phyloP scores from a whole-genome alignment of 2,113 vertebrate genomes.

The Stictonetta naevosa region DNA sequence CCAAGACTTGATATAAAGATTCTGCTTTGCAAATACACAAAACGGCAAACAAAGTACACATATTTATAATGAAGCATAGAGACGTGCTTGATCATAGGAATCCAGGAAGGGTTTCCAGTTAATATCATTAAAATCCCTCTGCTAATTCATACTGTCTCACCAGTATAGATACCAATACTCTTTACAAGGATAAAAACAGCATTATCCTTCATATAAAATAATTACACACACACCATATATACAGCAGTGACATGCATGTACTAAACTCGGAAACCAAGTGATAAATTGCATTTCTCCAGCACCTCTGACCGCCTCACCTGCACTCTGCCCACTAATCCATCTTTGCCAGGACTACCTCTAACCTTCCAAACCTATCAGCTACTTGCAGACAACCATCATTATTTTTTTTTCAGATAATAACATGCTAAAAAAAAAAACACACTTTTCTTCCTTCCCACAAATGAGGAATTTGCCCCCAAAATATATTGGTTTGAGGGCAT shows the following conservation, averaged over 20 bases:
- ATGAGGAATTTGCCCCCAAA: constrained; percentile 29
- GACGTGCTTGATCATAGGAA: not conserved
- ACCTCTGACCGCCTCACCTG: constrained; percentile 40
- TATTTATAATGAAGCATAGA: not conserved
- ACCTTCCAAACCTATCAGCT: constrained; percentile 61
- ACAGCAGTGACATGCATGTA: not conserved
- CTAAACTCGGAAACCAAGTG: not conserved
- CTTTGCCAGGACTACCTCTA: constrained; percentile 60
- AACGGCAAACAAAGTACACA: not conserved
- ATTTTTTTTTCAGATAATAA: constrained; percentile 57
- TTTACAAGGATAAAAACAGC: not conserved
- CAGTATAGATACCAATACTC: not conserved
- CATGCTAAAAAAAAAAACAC: constrained; percentile 26
- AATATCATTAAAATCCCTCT: not conserved
- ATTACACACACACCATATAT: not conserved
- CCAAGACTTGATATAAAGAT: not conserved
- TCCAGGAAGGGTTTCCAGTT: not conserved
- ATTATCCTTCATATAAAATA: not conserved
- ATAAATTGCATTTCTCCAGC: constrained; percentile 49
- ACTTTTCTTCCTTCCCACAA: constrained; percentile 43
- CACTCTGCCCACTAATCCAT: constrained; percentile 62
- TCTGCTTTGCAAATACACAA: not conserved
- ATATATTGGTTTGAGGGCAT: not conserved
- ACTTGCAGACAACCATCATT: constrained; percentile 52
- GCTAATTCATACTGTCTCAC: not conserved